phyloP scores from a whole-genome alignment of 2,888 invertebrate genomes.

The Campoplex nolae region DNA sequence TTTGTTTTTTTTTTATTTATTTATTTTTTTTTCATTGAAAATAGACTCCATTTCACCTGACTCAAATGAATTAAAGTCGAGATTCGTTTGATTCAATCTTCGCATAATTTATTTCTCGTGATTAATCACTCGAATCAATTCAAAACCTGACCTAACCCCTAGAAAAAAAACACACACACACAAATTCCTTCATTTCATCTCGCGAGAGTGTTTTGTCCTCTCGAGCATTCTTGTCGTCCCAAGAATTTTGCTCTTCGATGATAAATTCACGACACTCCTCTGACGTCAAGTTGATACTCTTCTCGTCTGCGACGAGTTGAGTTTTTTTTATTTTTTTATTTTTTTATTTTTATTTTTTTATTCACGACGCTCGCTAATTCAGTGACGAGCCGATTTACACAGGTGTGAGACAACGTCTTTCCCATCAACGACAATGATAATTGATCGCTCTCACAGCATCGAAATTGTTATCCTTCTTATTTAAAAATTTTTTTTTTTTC shows the following conservation, averaged over 20 bases:
- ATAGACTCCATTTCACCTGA: not conserved
- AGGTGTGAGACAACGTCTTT: conserved; percentile 39
- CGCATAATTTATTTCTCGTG: not conserved
- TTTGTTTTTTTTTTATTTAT: not conserved
- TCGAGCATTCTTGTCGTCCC: not conserved
- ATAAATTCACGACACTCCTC: conserved; percentile 23
- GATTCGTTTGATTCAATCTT: not conserved
- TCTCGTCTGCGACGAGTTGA: conserved; percentile 29
- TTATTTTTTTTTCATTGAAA: not conserved
- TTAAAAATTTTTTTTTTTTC: not conserved
- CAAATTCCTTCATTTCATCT: not conserved
- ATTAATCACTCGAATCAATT: not conserved
- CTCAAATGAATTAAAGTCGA: not conserved
- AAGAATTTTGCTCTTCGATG: conserved; percentile 24
- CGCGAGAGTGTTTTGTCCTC: not conserved
- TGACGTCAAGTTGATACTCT: conserved; percentile 34
- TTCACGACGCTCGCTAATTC: conserved; percentile 28
- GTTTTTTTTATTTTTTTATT: not conserved
- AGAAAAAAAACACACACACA: too few species aligned
- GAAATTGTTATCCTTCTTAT: conserved; percentile 6
- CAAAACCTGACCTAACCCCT: conserved; percentile 27
- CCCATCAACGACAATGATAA: conserved; percentile 15
- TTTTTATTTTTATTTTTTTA: too few species aligned
- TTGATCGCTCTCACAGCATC: conserved; percentile 28
- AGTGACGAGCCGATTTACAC: conserved; percentile 27